Conservation (phyloP, 2,888 invertebrate species). For the Apamea anceps region DNA sequence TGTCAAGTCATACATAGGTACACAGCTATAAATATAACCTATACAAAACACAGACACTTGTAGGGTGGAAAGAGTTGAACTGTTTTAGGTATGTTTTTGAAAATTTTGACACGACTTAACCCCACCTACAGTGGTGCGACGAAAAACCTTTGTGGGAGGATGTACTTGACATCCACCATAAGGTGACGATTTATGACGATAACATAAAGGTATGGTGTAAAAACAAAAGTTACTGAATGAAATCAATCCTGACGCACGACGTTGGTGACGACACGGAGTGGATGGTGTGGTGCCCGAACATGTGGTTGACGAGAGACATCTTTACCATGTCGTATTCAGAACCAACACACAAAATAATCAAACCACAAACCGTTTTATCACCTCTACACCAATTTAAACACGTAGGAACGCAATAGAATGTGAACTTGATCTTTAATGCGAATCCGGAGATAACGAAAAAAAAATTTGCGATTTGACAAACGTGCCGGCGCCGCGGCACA, state of each 20-base stretch:
- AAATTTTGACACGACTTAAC: slow-evolving; percentile 76
- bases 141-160: slow-evolving; percentile 73
- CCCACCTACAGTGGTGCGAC: slow-evolving; percentile 81
- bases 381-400: slow-evolving; percentile 73
- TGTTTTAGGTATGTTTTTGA: slow-evolving; percentile 62
- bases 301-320: slow-evolving; percentile 87
- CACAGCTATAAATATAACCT: slow-evolving; percentile 54
- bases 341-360: slow-evolving; percentile 74
- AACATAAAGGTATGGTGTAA: slow-evolving; percentile 43
- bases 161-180: slow-evolving; percentile 57
- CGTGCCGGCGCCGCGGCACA: slow-evolving; percentile 87
- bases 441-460: slow-evolving; percentile 78
- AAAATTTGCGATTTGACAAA: slow-evolving; percentile 87
- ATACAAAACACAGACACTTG: slow-evolving; percentile 49
- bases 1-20: slow-evolving; percentile 59
- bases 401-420: slow-evolving; percentile 66
- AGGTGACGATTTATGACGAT: slow-evolving; percentile 61
- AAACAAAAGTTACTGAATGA: slow-evolving; percentile 62
- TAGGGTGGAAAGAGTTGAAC: slow-evolving; percentile 42
- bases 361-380: slow-evolving; percentile 74
- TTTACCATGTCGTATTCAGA: slow-evolving; percentile 79
- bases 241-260: slow-evolving; percentile 73
- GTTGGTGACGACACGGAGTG: slow-evolving; percentile 72
- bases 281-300: slow-evolving; percentile 83
- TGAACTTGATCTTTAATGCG: slow-evolving; percentile 77